Evolutionary conservation across 2,888 invertebrate species (phyloP).

Genomic region (Drosophila diplacantha): DNA sequence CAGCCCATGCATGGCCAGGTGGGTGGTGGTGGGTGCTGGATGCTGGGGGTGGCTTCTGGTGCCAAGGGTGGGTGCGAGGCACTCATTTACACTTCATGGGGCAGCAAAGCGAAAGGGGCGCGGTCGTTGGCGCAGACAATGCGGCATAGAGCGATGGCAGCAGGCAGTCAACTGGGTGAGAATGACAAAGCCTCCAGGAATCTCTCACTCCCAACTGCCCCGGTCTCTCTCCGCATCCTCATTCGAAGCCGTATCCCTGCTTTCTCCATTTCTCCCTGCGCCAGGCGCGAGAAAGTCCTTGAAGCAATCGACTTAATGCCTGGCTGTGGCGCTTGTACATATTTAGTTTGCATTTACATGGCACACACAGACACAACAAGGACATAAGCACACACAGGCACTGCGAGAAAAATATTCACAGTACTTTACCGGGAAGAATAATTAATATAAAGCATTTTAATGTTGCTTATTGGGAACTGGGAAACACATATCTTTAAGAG

Average conservation of each 20-base stretch:
- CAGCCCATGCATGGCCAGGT: conserved; percentile 35
- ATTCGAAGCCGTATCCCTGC: conserved; percentile 21
- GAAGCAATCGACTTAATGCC: conserved; percentile 72
- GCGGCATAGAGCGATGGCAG: conserved; percentile 23
- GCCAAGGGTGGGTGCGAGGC: conserved; percentile 28
- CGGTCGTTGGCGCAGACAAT: conserved; percentile 46
- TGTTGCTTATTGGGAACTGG: not conserved
- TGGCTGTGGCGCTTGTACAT: conserved; percentile 56
- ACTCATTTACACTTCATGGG: conserved; percentile 70
- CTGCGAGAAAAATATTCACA: conserved; percentile 22
- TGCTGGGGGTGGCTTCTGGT: not conserved
- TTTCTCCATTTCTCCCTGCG: conserved; percentile 18
- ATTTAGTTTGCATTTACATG: conserved; percentile 70
- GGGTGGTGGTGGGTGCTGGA: conserved; percentile 5
- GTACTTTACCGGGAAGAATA: not conserved
- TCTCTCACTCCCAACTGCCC: conserved; percentile 10
- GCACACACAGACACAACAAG: conserved; percentile 26
- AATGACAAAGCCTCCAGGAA: conserved; percentile 55
- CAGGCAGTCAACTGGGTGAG: conserved; percentile 16
- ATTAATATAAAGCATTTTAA: not conserved
- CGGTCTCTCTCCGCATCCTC: not conserved
- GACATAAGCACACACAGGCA: conserved; percentile 43
- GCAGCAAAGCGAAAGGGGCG: conserved; percentile 51
- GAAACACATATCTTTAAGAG: no score
- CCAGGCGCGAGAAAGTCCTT: conserved; percentile 56